Evolutionary conservation across 2,797 vertebrate species (phyloP).

Genomic region (Smutsia gigantea): DNA sequence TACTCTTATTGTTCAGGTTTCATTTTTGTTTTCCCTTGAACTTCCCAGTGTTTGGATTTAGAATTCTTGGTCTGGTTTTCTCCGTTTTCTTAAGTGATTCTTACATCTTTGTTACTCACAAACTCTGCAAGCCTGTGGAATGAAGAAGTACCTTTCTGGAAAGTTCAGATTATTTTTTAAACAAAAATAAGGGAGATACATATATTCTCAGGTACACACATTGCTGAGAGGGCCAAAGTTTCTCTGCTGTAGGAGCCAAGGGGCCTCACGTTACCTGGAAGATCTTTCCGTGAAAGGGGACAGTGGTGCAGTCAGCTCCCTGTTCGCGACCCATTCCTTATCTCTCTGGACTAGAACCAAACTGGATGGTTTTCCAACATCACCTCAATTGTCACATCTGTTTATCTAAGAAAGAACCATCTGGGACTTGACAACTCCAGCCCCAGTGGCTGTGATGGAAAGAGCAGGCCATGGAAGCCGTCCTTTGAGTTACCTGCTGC

Average conservation of each 20-base stretch:
- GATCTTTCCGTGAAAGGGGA: background rate
- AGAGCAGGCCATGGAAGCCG: background rate
- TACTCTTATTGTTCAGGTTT: slow-evolving; percentile 48
- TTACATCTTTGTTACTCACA: slow-evolving; percentile 57
- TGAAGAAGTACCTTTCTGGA: slow-evolving; percentile 58
- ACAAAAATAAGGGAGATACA: background rate
- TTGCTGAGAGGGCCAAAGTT: background rate
- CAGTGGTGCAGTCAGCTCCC: background rate
- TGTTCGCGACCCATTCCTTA: background rate
- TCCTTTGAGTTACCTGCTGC: background rate
- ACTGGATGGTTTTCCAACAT: background rate
- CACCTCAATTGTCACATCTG: background rate
- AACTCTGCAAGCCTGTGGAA: slow-evolving; percentile 60
- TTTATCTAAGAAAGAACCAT: background rate
- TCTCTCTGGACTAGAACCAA: background rate
- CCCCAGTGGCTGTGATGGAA: background rate
- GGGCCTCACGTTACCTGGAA: background rate
- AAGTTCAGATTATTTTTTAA: slow-evolving; percentile 60
- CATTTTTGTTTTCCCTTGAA: background rate
- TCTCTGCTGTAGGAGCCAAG: background rate
- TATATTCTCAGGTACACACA: background rate
- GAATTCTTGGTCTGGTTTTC: slow-evolving; percentile 65
- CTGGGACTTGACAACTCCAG: background rate
- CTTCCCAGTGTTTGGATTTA: slow-evolving; percentile 35
- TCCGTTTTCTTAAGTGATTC: slow-evolving; percentile 10